These are phyloP conservation scores for Ophonus ardosiacus DNA, from an alignment of 2,888 invertebrate genomes.

Conservation along the genomic window DNA sequence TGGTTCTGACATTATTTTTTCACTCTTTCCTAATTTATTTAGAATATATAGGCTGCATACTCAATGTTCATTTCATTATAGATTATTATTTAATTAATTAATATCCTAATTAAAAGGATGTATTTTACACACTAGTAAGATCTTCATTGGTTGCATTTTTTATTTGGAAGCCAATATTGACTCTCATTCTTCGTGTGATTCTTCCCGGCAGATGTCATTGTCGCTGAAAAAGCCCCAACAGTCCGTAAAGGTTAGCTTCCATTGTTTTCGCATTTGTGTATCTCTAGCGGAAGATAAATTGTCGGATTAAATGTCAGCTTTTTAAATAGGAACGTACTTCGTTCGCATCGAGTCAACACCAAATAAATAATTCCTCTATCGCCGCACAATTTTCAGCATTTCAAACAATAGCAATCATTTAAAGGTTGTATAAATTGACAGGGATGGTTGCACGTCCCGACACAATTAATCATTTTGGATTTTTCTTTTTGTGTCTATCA, in stretches of 20 bases:
- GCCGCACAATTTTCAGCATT: constrained; percentile 24
- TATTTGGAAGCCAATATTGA: not conserved
- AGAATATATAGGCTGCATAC: too few species aligned
- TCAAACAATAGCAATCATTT: constrained; percentile 39
- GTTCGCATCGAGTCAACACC: constrained; percentile 3
- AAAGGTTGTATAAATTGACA: constrained; percentile 29
- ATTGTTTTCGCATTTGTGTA: constrained; percentile 54
- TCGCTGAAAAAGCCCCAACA: constrained; percentile 40
- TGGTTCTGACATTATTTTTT: too few species aligned
- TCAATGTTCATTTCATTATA: too few species aligned
- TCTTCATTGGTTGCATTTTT: too few species aligned
- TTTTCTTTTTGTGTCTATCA: not conserved
- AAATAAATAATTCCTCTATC: constrained; percentile 42
- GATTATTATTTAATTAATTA: too few species aligned
- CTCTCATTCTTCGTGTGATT: not conserved
- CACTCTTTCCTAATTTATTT: too few species aligned
- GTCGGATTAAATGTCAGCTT: constrained; percentile 52
- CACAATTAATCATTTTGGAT: constrained; percentile 33
- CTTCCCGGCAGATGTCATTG: constrained; percentile 19
- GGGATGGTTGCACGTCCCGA: constrained; percentile 4
- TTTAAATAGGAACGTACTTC: constrained; percentile 43
- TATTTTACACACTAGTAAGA: too few species aligned
- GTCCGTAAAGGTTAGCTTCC: constrained; percentile 49
- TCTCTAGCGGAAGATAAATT: constrained; percentile 42
- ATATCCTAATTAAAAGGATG: too few species aligned